These are phyloP conservation scores for Onychorhynchus coronatus DNA, from an alignment of 2,113 vertebrate genomes.

Conservation along the genomic window DNA sequence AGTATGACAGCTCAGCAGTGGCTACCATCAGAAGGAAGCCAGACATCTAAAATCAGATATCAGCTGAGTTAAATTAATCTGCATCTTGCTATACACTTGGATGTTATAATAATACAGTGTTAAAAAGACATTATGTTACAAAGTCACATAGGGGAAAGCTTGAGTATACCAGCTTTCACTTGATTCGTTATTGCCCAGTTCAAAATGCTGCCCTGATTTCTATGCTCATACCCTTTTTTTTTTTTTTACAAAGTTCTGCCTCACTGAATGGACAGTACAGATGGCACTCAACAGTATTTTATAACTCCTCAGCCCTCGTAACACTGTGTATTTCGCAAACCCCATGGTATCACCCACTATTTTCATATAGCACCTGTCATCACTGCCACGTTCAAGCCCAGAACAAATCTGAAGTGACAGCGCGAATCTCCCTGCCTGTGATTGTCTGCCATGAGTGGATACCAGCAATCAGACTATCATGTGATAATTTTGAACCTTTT, in stretches of 20 bases:
- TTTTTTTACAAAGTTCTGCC: background rate
- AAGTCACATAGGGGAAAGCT: background rate
- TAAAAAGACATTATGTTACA: background rate
- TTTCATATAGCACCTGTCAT: background rate
- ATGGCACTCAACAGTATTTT: background rate
- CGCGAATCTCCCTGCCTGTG: background rate
- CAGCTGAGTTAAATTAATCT: background rate
- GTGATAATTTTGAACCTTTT: background rate
- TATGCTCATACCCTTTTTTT: accelerated
- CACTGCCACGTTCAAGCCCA: background rate
- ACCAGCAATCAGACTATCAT: background rate
- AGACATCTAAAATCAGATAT: background rate
- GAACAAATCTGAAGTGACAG: background rate
- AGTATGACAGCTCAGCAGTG: background rate
- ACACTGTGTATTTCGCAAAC: background rate
- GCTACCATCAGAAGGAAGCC: background rate
- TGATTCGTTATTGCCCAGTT: background rate
- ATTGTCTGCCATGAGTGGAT: background rate
- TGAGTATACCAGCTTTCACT: background rate
- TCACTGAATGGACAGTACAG: background rate
- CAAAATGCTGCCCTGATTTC: background rate
- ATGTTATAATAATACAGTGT: background rate
- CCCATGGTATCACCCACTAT: background rate
- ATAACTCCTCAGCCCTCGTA: background rate
- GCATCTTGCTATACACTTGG: background rate